These are phyloP conservation scores for Camponotus floridanus DNA, from an alignment of 1,140 invertebrate genomes.

Conservation along the genomic window DNA sequence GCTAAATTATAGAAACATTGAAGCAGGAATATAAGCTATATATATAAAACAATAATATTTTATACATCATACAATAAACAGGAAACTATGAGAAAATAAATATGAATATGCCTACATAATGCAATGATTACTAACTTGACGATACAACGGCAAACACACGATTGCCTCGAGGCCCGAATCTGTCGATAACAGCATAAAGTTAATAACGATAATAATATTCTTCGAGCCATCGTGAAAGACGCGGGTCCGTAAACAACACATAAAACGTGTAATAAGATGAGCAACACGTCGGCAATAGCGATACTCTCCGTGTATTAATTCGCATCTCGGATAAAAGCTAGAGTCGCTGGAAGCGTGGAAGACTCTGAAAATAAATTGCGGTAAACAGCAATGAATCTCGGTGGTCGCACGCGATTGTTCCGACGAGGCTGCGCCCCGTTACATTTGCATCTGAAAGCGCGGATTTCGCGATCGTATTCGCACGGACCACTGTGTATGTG, in stretches of 20 bases:
- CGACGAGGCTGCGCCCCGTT: conserved; percentile 35
- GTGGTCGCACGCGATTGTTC: conserved; percentile 62
- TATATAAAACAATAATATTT: background rate
- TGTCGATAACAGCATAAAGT: background rate
- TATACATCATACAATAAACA: conserved; percentile 13
- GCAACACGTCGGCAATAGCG: background rate
- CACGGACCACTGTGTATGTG: conserved; percentile 18
- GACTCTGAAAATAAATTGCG: conserved; percentile 69
- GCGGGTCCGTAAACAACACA: conserved; percentile 23
- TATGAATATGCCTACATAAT: background rate
- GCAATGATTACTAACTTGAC: background rate
- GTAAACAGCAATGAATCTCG: conserved; percentile 70
- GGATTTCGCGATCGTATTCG: conserved; percentile 65
- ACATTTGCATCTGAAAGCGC: conserved; percentile 72
- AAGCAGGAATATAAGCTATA: background rate
- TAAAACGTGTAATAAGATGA: background rate
- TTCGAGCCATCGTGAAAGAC: background rate
- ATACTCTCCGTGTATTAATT: conserved; percentile 64
- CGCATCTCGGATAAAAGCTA: conserved; percentile 53
- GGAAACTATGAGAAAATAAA: background rate
- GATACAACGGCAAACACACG: background rate
- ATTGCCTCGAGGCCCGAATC: background rate
- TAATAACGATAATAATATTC: conserved; percentile 12
- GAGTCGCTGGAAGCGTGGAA: conserved; percentile 13
- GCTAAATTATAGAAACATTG: background rate